A percentile compares a stretch with the other conserved stretches of the same genome.
Evolutionary conservation across 2,888 invertebrate species (phyloP).

Genomic region (Slavum lentiscoides): DNA sequence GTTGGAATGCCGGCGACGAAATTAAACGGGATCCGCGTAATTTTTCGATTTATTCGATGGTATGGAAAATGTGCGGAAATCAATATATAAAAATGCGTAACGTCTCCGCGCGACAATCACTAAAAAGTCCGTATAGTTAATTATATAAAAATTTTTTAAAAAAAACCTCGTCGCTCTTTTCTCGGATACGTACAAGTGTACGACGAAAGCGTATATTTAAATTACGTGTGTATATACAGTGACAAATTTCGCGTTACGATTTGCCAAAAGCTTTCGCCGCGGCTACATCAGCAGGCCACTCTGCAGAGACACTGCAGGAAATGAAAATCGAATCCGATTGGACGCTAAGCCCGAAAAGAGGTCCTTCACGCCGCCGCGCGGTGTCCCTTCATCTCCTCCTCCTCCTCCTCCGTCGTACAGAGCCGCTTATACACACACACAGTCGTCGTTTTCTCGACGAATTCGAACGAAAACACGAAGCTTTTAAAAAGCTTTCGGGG

Average conservation of each 20-base stretch:
- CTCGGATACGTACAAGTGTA: not conserved
- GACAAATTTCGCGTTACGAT: not conserved
- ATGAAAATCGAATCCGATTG: constrained; percentile 44
- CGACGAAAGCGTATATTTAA: too few relatives aligned
- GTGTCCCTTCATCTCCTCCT: not conserved
- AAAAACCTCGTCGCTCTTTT: too few relatives aligned
- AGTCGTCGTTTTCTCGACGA: constrained; percentile 10
- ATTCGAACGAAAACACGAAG: constrained; percentile 47
- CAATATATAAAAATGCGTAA: too few relatives aligned
- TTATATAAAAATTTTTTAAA: too few relatives aligned
- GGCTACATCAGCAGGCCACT: not conserved
- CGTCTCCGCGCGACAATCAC: too few relatives aligned
- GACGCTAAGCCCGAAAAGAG: constrained; percentile 35
- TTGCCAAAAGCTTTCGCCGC: constrained; percentile 15
- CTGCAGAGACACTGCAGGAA: not conserved
- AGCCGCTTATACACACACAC: not conserved
- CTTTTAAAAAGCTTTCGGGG: constrained; percentile 52
- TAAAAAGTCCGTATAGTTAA: too few relatives aligned
- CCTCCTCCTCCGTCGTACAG: too few relatives aligned
- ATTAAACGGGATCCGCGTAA: too few relatives aligned
- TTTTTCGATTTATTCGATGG: too few relatives aligned
- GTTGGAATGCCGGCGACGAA: too few relatives aligned
- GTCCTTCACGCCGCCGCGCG: not conserved
- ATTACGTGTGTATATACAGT: too few relatives aligned
- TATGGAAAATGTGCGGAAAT: too few relatives aligned